Evolutionary conservation across 2,113 vertebrate species (phyloP), one percentile per base, ranked within the genome.

Genomic region (Sorex fumeus): DNA sequence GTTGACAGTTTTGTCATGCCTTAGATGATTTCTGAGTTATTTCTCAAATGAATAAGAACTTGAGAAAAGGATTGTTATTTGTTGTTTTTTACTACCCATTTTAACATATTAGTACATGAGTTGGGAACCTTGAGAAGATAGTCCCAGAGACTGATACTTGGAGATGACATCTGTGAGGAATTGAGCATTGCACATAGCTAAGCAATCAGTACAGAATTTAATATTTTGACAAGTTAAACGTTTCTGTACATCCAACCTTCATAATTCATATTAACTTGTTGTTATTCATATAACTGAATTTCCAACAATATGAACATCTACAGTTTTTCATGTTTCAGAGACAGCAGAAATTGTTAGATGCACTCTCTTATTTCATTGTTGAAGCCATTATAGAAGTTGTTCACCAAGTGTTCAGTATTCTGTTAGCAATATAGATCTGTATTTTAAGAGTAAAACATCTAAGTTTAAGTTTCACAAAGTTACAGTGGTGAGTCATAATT

Each of bases 391-490:
- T 70, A 53, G 23, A 83, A 57, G 3, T 75, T 18, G 15, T 64
- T 69, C 64, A 67, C 25, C 28, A 47, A 0, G 40, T 3, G 34
- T 28, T 71, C 11, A 34, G 2, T 74, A 30, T 82, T 78, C 72
- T 69, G 21, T n/a, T 57, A 78, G 66, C 36, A 32, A 32, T n/a
- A 1, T 57, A 50, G 25, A 8, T 47, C 50, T 91, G 40, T 25
- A 15, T 36, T 91, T 76, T 85, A 85, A 87, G 91, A 85, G 21
- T 53, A 78, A 1, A 57, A 60, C 79, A 80, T 5, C 30, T 50
- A 40, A 88, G 69, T 67, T 45, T 69, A 75, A 69, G 11, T 83
- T 78, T 2, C 10, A 74, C 40, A 77, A 40, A 77, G 21, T 78
- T 82, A 60, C 28, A 77, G 13, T 69, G n/a, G 30, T 53, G 27